phyloP scores from a whole-genome alignment of 30 jellyfish, hydroid and myxozoan species.

The Hydractinia symbiolongicarpus region DNA sequence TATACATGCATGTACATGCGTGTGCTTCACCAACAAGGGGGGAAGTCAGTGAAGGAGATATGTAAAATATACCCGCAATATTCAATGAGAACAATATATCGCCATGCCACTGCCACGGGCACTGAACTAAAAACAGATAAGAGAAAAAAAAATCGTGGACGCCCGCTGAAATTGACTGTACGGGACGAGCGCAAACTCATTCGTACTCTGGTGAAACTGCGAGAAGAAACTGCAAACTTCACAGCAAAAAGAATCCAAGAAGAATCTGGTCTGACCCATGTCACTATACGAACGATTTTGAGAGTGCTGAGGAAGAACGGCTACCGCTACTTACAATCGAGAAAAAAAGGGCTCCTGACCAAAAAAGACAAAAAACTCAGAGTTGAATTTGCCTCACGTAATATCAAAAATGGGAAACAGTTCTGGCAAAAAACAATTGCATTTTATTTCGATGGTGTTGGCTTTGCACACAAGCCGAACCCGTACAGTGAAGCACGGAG shows the following conservation, averaged over 20 bases:
- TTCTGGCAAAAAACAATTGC: constrained; percentile 32
- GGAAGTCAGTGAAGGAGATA: not conserved
- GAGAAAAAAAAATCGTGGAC: constrained; percentile 4
- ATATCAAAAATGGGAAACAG: constrained; percentile 4
- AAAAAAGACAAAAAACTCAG: constrained; percentile 26
- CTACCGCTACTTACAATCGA: constrained; percentile 35
- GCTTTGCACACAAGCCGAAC: constrained; percentile 39
- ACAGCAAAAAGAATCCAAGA: constrained; percentile 29
- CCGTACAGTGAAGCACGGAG: constrained; percentile 34
- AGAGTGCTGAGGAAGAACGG: constrained; percentile 29
- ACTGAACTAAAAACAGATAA: not conserved
- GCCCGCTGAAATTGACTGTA: constrained; percentile 19
- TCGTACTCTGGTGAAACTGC: not conserved
- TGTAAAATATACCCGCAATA: not conserved
- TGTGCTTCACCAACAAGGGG: not conserved
- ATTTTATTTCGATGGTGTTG: constrained; percentile 46
- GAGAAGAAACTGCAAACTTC: constrained; percentile 23
- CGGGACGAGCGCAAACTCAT: constrained; percentile 27
- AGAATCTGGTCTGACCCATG: constrained; percentile 18
- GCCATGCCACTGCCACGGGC: not conserved
- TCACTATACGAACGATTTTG: constrained; percentile 15
- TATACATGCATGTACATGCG: not conserved
- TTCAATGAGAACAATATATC: not conserved
- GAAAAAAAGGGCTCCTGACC: constrained; percentile 41
- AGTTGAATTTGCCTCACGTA: constrained; percentile 7